Evolutionary conservation across 2,113 vertebrate species (phyloP), one percentile per base, ranked within the genome.

Genomic region (Aix galericulata): DNA sequence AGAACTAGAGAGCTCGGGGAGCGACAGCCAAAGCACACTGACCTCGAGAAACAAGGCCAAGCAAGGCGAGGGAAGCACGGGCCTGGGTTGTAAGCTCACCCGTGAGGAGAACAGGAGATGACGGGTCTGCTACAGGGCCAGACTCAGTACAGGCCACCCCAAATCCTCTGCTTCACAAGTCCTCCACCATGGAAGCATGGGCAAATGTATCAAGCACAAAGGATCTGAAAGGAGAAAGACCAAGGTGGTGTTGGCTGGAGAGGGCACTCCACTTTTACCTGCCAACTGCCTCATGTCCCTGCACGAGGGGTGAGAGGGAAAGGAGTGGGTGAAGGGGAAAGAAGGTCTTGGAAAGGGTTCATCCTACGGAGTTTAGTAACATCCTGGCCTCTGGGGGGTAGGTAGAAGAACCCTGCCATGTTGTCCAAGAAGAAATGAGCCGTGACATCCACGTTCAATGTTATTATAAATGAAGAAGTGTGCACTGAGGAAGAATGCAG

Each of bases 11-110:
- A 64, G 79, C 88, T 86, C 7, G 0, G 76, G 73, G 60, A 93
- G 86, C 4, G 1, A 86, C 92, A 94, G 94, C 96, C 94, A 96
- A 95, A 91, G 89, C 91, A 96, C 63, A 56, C 76, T 83, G 92
- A 85, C 58, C 80, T 81, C 53, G 83, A 92, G 94, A 80, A 97
- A 79, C 64, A 81, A 0, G 0, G 77, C 88, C 76, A 94, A 91
- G 74, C 67, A 50, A 72, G 82, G 88, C 48, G 1, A 95, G 81
- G 76, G 86, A 83, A 96, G 76, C 42, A 81, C 2, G 2, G 73
- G 38, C 26, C 32, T 0, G 12, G 58, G 44, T 68, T 84, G 38
- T 58, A 74, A 79, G 40, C 69, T 93, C 60, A 40, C 18, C 77
- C 71, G 17, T 9, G 60, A 85, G 36, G 27, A 86, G 66, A 31